These are phyloP conservation scores for Palythoa grandiflora DNA, from an alignment of 92 coral and sea anemone genomes.

Conservation along the genomic window DNA sequence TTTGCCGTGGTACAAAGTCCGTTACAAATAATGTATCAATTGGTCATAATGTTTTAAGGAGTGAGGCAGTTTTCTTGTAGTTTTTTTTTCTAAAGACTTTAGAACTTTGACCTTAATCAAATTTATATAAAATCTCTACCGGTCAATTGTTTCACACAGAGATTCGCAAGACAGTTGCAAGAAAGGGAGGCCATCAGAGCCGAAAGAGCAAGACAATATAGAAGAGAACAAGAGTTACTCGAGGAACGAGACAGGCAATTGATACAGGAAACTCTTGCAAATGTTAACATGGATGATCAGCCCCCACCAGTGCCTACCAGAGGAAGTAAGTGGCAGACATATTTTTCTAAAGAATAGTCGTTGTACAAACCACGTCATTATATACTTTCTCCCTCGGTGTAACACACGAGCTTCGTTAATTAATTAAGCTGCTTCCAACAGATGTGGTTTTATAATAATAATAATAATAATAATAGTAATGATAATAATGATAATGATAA, in stretches of 20 bases:
- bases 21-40: no score
- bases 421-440: no score
- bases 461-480: no score
- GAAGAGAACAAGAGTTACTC: constrained; percentile 66
- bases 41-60: no score
- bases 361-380: no score
- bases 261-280: constrained; percentile 56
- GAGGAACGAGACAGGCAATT: constrained; percentile 71
- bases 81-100: not conserved
- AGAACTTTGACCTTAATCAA: no score
- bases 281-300: constrained; percentile 37
- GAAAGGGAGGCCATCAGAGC: constrained; percentile 75
- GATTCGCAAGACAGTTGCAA: constrained; percentile 81
- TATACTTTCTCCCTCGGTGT: no score
- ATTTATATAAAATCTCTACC: no score
- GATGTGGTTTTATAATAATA: no score
- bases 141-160: constrained; percentile 44
- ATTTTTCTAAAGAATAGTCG: not conserved
- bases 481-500: no score
- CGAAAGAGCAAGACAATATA: constrained; percentile 78
- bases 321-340: not conserved
- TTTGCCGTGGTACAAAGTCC: no score
- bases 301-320: constrained; percentile 27
- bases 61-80: not conserved
- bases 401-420: no score